Base-by-base conservation (phyloP, 2,888 invertebrate genomes). In the Lasioglossum lativentre region DNA sequence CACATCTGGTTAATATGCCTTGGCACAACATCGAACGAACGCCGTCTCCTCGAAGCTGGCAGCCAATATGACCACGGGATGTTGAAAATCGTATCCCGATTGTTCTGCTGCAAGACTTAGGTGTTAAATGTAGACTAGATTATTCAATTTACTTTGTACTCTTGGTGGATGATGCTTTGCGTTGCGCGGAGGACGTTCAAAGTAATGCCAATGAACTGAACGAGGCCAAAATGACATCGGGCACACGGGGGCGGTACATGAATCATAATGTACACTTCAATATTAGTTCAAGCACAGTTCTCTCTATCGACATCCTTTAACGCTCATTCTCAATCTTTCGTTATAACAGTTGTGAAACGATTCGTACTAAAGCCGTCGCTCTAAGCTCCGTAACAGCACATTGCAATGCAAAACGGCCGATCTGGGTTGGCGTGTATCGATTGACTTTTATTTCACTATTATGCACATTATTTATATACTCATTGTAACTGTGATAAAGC, bases 1-100 rank as follows among this genome's bases (percentile, higher is more conserved):
- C 95, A 95, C 87, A 90, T 95, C 4, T 95, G 95, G 95, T 87
- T 95, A 59, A 91, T 94, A 38, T 94, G 91, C 78, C 90, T 92
- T 63, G 93, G 94, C 63, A 94, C 92, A 71, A 95, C 94, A 38
- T 91, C 93, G 12, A 93, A 94, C 78, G 94, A 95, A 81, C 91
- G 93, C 80, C 94, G 92, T 27, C 82, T 91, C 12, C 80, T 90
- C 0, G 77, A 82, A 30, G 78, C 81, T 42, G 88, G 89, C 71
- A 92, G 89, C 85, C 92, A 88, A 19, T 93, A 88, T 30, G 89
- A 92, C 40, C 90, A 91, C 72, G 91, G 92, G 82, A 89, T 91
- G 70, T 82, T 94, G 56, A 94, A 93, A 80, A 92, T 92, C 78
- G 85, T 93, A 70, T 91, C 92, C 30, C 91, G 92, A 81, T 85